Base-by-base conservation (phyloP, 2,797 vertebrate species). In the Strix occidentalis region DNA sequence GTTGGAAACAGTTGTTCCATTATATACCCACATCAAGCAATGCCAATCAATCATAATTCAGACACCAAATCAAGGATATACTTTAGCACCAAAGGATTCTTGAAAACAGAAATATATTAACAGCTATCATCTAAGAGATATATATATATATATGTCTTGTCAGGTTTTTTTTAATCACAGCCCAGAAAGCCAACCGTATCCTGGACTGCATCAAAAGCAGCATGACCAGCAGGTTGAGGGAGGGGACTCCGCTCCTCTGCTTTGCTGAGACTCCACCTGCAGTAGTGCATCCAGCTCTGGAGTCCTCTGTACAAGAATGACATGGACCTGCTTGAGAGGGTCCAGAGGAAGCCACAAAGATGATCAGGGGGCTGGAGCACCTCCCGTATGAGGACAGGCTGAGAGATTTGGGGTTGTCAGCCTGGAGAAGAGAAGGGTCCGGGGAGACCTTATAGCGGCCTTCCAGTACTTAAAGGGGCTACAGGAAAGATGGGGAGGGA, bases 211-310 rank as follows among this genome's bases (percentile, higher is more conserved):
- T 43, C 13, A 23, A 6, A 39, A 74, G 26, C 1, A 51, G 18
- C 0, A 0, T 11, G 33, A 14, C 13, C 39, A 75, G 29, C 4
- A 64, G 37, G 16, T 13, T 1, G 0, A 43, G 26, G 23, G n/a
- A 70, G 20, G 18, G 1, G n/a, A 69, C 57, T 58, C 61, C 58
- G 11, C 15, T 43, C 12, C 29, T 51, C 45, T 25, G 1, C 11
- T 46, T 39, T 5, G 14, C 37, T 35, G 39, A 82, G 37, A 76
- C 17, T 21, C 39, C 53, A 58, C 37, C 21, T 23, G 33, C 5
- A 51, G 16, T 6, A 2, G 24, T 60, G 46, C 3, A 0, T 48
- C 17, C 31, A 28, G 10, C 35, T 63, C 46, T 26, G 39, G 21
- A 11, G 46, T 9, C n/a, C 35, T 7, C 33, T 21, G 5, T 1